Evolutionary conservation across 1,140 invertebrate species (phyloP), one percentile per base, ranked within the genome.

Genomic region (Mycetomoellerius zeteki): DNA sequence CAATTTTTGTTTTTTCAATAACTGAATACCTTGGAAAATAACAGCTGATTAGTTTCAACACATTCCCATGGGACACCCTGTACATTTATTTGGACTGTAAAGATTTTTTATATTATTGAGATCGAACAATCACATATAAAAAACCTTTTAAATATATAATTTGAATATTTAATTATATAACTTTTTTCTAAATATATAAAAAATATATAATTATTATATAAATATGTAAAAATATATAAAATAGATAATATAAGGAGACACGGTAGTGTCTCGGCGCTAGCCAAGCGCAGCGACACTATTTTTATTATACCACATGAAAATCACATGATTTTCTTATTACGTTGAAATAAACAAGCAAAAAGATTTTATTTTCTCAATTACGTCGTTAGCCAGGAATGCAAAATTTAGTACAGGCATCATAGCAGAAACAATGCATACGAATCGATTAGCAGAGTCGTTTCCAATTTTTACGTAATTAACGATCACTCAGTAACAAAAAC

Each of bases 381-480:
- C 3, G 12, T 47, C 14, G 4, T 72, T 50, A 69, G 27, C 3
- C 2, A 43, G n/a, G 7, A 60, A 50, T 14, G 33, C 24, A 60
- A 73, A 73, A 60, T 43, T 81, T 8, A 3, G 10, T 19, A 54
- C 54, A 47, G 1, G 19, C 71, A 33, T 60, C 4, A 19, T 6
- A 8, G 43, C n/a, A 73, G 75, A 73, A 60, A 60, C 21, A 30
- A 16, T 33, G 5, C 27, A 12, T 24, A 12, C 37, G 43, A 52
- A 65, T 50, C 8, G n/a, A 78, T 78, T 64, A 65, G 3, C 3
- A n/a, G 3, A 16, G 1, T 54, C 21, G 12, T 54, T 80, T 33
- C 33, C 30, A 30, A 54, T 37, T 54, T 67, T 80, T 67, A 33
- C n/a, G 19, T 80, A 80, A 67, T 37, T 80, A 78, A 8, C 27